phyloP scores from a whole-genome alignment of 2,888 invertebrate species.

The Craniophora ligustri region DNA sequence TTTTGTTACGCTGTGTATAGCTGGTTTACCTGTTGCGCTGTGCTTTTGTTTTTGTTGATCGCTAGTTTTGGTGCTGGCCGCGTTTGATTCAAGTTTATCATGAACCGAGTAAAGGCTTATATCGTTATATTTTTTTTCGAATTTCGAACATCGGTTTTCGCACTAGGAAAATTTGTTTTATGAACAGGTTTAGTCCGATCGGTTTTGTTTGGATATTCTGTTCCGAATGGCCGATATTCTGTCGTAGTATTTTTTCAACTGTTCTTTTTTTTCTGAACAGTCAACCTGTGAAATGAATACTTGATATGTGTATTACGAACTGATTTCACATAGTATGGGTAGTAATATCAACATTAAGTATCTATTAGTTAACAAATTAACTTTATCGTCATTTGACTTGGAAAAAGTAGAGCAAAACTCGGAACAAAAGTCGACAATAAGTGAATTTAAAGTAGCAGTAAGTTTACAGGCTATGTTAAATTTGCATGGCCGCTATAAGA shows the following conservation, averaged over 20 bases:
- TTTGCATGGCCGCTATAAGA: constrained; percentile 46
- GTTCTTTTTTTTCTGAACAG: constrained; percentile 15
- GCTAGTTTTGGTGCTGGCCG: constrained; percentile 68
- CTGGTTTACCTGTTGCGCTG: constrained; percentile 75
- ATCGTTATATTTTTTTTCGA: constrained; percentile 46
- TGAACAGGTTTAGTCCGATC: constrained; percentile 43
- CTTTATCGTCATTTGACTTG: too few relatives aligned
- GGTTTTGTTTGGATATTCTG: constrained; percentile 19
- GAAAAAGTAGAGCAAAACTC: not conserved
- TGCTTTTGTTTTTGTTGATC: constrained; percentile 81
- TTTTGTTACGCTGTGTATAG: constrained; percentile 38
- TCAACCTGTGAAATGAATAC: too few relatives aligned
- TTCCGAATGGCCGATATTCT: constrained; percentile 15
- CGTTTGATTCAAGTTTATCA: constrained; percentile 70
- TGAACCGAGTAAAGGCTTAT: constrained; percentile 52
- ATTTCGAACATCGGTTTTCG: constrained; percentile 48
- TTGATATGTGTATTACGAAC: too few relatives aligned
- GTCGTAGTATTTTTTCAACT: constrained; percentile 8
- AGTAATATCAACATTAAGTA: too few relatives aligned
- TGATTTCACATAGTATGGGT: too few relatives aligned
- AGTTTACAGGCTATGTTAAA: constrained; percentile 50
- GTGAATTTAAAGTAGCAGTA: constrained; percentile 30
- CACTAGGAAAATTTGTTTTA: constrained; percentile 51
- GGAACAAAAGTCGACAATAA: constrained; percentile 21
- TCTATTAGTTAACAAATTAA: too few relatives aligned